A percentile compares a stretch with the other conserved stretches of the same genome.
phyloP scores from a whole-genome alignment of 1,140 invertebrate genomes.

The Drosophila ohnishii region DNA sequence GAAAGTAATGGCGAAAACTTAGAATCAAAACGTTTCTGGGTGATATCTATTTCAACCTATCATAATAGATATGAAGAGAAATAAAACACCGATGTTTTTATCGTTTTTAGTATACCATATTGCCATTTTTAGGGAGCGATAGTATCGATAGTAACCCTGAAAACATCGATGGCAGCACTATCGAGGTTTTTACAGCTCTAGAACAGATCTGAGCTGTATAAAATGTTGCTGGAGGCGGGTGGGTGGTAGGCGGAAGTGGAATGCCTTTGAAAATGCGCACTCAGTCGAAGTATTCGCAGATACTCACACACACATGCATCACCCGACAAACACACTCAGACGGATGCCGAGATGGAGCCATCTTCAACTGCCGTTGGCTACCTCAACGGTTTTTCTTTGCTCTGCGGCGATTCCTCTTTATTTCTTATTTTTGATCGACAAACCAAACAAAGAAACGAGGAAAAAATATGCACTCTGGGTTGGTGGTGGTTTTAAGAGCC shows the following conservation, averaged over 20 bases:
- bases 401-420: constrained; percentile 24
- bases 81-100: too few relatives aligned
- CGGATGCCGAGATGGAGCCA: background rate
- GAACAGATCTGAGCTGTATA: background rate
- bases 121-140: too few relatives aligned
- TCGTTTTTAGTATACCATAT: too few relatives aligned
- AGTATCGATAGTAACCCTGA: too few relatives aligned
- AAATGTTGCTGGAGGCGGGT: background rate
- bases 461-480: background rate
- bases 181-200: too few relatives aligned
- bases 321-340: constrained; percentile 6
- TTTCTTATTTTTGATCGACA: constrained; percentile 25
- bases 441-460: constrained; percentile 24
- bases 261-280: constrained; percentile 58
- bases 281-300: constrained; percentile 50
- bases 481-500: background rate
- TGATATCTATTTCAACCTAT: too few relatives aligned
- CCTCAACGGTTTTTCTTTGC: constrained; percentile 29
- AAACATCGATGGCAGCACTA: too few relatives aligned
- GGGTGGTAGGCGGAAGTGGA: background rate
- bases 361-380: constrained; percentile 26
- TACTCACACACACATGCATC: constrained; percentile 19
- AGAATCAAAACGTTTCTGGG: too few relatives aligned
- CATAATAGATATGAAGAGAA: too few relatives aligned
- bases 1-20: too few relatives aligned